These are phyloP conservation scores for Alitta virens DNA, from an alignment of 2,888 invertebrate genomes.

Conservation along the genomic window DNA sequence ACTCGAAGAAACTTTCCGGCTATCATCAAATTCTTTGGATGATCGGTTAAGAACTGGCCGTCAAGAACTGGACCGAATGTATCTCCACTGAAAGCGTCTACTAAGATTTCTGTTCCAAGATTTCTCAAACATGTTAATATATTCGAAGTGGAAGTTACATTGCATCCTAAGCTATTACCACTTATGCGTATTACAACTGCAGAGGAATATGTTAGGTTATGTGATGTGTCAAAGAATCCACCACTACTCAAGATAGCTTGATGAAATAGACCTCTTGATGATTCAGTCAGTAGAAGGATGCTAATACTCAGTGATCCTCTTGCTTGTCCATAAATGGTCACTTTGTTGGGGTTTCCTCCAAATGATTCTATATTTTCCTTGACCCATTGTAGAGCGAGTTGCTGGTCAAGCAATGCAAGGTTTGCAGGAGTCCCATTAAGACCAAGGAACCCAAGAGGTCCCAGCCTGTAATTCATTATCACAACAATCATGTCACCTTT, in stretches of 20 bases:
- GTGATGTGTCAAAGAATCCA: background rate
- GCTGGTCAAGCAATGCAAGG: background rate
- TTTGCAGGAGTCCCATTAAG: background rate
- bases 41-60: background rate
- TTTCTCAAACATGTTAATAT: background rate
- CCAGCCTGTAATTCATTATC: background rate
- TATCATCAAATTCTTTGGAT: background rate
- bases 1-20: background rate
- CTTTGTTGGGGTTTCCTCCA: background rate
- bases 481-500: background rate
- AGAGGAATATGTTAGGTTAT: background rate
- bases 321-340: background rate
- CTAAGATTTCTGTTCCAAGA: background rate
- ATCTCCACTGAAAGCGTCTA: background rate
- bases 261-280: background rate
- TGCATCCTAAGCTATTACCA: background rate
- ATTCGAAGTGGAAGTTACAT: background rate
- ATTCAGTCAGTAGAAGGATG: background rate
- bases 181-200: background rate
- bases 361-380: background rate
- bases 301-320: background rate
- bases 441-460: background rate
- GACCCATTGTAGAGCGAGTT: background rate
- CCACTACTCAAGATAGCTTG: background rate
- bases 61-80: background rate